phyloP scores from a whole-genome alignment of 2,113 vertebrate species.

The Alligator mississippiensis region DNA sequence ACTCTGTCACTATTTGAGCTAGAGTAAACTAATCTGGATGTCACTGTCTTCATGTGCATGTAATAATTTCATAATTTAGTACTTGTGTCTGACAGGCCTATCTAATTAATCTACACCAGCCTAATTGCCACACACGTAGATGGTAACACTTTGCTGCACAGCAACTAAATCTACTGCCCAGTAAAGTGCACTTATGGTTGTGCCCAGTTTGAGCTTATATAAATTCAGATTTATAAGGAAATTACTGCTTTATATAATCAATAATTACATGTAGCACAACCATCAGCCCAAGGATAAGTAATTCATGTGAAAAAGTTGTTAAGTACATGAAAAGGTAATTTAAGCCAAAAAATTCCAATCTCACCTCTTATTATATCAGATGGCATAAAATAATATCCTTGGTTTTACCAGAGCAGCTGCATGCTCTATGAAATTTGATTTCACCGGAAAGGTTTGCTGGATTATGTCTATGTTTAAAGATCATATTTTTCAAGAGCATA shows the following conservation, averaged over 20 bases:
- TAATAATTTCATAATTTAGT: too few species aligned
- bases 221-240: constrained; percentile 24
- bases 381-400: neutral
- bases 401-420: neutral
- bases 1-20: too few species aligned
- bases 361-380: constrained; percentile 29
- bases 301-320: neutral
- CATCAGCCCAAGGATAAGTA: neutral
- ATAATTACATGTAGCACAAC: constrained; percentile 21
- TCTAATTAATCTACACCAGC: too few species aligned
- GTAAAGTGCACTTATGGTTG: too few species aligned
- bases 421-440: constrained; percentile 9
- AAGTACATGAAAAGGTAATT: constrained; percentile 20
- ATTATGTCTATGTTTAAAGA: constrained; percentile 34
- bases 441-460: constrained; percentile 6
- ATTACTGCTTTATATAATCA: constrained; percentile 23
- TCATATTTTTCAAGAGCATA: constrained; percentile 3
- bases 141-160: too few species aligned
- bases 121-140: too few species aligned
- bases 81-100: too few species aligned
- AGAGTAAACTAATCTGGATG: too few species aligned
- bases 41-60: too few species aligned
- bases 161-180: too few species aligned
- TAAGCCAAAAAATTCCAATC: constrained; percentile 30
- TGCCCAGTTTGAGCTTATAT: neutral